Evolutionary conservation across 2,888 invertebrate genomes (phyloP), one percentile per base, ranked within the genome.

Genomic region (Chrysolina haemoptera): DNA sequence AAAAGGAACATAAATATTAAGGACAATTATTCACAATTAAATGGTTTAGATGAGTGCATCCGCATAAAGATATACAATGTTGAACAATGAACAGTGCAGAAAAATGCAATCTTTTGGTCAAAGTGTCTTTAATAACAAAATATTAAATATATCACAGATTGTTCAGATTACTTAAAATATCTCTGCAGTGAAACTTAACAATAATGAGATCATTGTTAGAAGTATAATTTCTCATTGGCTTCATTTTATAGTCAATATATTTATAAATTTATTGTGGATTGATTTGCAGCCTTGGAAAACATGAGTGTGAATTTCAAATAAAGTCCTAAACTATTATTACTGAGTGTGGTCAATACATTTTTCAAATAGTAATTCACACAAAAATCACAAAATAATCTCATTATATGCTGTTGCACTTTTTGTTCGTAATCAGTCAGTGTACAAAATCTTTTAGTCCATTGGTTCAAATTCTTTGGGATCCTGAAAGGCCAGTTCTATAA

Each of bases 401-500:
- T 69, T 69, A 69, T 46, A 46, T 73, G 64, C 41, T 20, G 64
- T 65, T 64, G 40, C 68, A 76, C 63, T 62, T 68, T 66, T 63
- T 70, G 62, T 65, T 68, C 63, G 73, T 66, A 73, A 65, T 76
- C 76, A 76, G 73, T 73, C 72, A 65, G 64, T 68, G 62, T 68
- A 65, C 55, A 46, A 66, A 67, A 62, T 74, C 74, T 73, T 71
- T 69, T 71, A 72, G 73, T 75, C 75, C 64, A 72, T 75, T 74
- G 71, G 76, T 70, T 75, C 62, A 68, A 73, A 76, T 76, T 77
- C 78, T 78, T 78, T 78, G 78, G 78, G 68, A 76, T 78, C 66
- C 74, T 71, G 76, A 78, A 78, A 76, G 73, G 77, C 76, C 74
- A 75, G 71, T 64, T 70, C 69, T 76, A 76, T 78, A 72, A 76